Percentiles rank a stretch among this genome's conserved stretches.
These are phyloP conservation scores for Notoglanidium macrostoma DNA, from an alignment of 2,797 vertebrate genomes.

Conservation along the genomic window DNA sequence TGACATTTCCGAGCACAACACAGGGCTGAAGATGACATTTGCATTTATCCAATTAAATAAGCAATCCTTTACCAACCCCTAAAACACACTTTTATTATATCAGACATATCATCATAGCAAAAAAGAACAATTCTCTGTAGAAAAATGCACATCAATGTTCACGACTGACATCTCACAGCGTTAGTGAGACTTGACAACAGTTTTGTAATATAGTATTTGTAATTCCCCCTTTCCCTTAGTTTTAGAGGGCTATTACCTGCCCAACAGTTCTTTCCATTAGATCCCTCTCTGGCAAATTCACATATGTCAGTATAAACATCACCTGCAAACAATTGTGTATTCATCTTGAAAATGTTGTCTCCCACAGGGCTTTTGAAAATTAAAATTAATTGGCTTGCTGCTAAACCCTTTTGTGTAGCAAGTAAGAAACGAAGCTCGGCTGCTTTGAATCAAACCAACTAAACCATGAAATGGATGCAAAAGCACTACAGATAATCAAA, in stretches of 20 bases:
- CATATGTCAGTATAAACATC: slow-evolving; percentile 16
- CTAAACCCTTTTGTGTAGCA: neutral
- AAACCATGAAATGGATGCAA: neutral
- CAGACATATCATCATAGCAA: slow-evolving; percentile 30
- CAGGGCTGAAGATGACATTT: slow-evolving; percentile 40
- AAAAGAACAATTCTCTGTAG: slow-evolving; percentile 28
- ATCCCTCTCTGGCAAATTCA: neutral
- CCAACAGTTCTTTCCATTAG: slow-evolving; percentile 2
- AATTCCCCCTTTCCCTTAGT: neutral
- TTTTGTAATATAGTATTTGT: slow-evolving; percentile 2
- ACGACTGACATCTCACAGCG: slow-evolving; percentile 20
- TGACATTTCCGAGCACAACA: slow-evolving; percentile 19
- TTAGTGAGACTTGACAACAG: slow-evolving; percentile 8
- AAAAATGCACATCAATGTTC: slow-evolving; percentile 40
- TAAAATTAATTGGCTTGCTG: neutral
- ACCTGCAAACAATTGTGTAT: neutral
- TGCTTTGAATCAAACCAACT: slow-evolving; percentile 6
- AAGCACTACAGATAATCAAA: neutral
- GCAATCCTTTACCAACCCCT: slow-evolving; percentile 12
- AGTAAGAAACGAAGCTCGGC: neutral
- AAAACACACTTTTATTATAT: slow-evolving; percentile 38
- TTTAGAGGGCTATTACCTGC: slow-evolving; percentile 16
- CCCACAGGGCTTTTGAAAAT: neutral
- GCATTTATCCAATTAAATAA: slow-evolving; percentile 45
- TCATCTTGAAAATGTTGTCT: neutral